Evolutionary conservation across 2,797 vertebrate genomes (phyloP).

Genomic region (Masticophis lateralis): DNA sequence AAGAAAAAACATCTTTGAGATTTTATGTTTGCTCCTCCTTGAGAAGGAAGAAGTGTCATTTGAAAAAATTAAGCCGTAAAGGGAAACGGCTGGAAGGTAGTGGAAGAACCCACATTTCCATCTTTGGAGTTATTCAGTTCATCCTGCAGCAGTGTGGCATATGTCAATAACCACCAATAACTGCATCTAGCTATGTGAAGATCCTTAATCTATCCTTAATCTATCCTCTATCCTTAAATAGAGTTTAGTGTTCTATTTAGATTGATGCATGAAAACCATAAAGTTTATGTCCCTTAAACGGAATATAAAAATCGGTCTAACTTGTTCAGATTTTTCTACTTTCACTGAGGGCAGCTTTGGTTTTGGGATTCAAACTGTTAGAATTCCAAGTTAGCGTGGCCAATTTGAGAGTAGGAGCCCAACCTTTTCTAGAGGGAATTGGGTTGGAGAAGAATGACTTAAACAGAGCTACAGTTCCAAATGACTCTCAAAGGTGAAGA

Average conservation of each 20-base stretch:
- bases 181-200: not conserved
- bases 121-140: not conserved
- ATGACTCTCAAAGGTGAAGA: not conserved
- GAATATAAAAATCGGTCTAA: not conserved
- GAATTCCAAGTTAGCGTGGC: not conserved
- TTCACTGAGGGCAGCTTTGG: not conserved
- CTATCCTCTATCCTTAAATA: not conserved
- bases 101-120: conserved; percentile 16
- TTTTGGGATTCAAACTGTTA: not conserved
- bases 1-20: not conserved
- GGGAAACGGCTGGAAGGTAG: not conserved
- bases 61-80: conserved; percentile 24
- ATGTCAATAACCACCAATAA: not conserved
- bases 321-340: not conserved
- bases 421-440: not conserved
- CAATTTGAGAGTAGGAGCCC: not conserved
- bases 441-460: not conserved
- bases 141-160: not conserved
- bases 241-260: not conserved
- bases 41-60: not conserved
- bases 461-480: not conserved
- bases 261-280: not conserved
- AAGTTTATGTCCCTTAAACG: not conserved
- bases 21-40: conserved; percentile 7
- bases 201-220: not conserved